Conservation (phyloP, 2,888 invertebrate genomes). For the Diarsia mendica region DNA sequence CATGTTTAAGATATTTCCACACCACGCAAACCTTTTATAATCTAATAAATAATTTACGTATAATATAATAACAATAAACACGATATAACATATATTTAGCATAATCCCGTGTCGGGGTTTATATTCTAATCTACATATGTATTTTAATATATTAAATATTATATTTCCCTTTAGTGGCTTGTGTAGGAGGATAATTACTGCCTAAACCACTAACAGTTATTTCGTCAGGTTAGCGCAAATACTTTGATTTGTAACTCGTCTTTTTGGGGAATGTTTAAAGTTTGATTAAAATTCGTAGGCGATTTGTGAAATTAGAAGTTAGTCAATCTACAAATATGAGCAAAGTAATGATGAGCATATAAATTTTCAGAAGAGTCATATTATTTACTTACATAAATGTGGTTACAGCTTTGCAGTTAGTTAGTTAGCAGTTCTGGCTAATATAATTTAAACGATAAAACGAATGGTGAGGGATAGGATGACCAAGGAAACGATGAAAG, state of each 20-base stretch:
- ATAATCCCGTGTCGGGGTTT: conserved; percentile 22
- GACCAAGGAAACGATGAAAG: too few species aligned
- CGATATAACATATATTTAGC: conserved; percentile 2
- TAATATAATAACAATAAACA: conserved; percentile 43
- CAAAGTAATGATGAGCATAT: neutral
- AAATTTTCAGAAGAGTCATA: too few species aligned
- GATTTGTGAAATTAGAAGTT: neutral
- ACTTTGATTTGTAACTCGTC: neutral
- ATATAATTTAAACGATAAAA: too few species aligned
- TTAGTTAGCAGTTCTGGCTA: too few species aligned
- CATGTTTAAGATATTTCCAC: conserved; percentile 25
- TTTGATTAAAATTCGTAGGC: neutral
- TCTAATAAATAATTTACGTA: conserved; percentile 17
- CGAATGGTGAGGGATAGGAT: too few species aligned
- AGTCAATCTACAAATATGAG: neutral
- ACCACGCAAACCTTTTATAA: conserved; percentile 16
- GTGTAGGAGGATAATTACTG: conserved; percentile 32
- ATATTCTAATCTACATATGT: conserved; percentile 23
- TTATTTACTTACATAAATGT: too few species aligned
- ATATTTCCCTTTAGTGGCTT: neutral
- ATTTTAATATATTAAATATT: conserved; percentile 24
- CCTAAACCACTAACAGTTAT: neutral
- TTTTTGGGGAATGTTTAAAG: neutral
- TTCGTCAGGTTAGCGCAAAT: conserved; percentile 14
- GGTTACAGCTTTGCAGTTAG: too few species aligned